Percentiles rank a stretch among this genome's conserved stretches.
These are phyloP conservation scores for Falco novaeseelandiae DNA, from an alignment of 2,797 vertebrate genomes.

Conservation along the genomic window DNA sequence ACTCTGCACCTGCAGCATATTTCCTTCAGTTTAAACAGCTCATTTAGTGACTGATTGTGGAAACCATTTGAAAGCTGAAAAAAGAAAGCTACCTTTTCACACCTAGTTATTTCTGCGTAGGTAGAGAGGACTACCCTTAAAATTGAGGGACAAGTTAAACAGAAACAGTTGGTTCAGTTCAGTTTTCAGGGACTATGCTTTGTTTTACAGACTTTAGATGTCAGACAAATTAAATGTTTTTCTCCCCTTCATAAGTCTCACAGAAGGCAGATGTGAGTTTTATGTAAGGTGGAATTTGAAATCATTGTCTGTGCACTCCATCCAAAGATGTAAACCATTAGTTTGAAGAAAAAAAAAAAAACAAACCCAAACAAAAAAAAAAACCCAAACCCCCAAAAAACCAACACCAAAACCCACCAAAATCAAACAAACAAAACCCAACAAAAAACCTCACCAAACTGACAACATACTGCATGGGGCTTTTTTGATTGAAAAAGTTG, in stretches of 20 bases:
- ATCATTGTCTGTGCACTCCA: background rate
- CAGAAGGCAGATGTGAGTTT: background rate
- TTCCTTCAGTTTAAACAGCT: constrained; percentile 18
- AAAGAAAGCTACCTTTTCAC: background rate
- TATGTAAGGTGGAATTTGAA: background rate
- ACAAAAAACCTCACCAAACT: background rate
- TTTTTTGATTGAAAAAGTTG: background rate
- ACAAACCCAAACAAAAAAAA: no score
- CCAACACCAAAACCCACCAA: no score
- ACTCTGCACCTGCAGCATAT: background rate
- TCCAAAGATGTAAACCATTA: background rate
- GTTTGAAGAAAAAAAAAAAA: background rate
- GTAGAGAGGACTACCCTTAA: background rate
- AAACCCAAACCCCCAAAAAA: no score
- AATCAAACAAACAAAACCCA: background rate
- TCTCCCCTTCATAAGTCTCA: background rate
- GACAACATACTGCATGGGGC: background rate
- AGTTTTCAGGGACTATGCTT: background rate
- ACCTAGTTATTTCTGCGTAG: background rate
- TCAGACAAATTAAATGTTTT: background rate
- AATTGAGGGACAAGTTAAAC: background rate
- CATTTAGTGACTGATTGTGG: background rate
- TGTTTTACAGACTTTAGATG: background rate
- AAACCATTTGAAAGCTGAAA: background rate
- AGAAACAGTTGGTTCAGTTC: background rate